These are phyloP conservation scores for Microcebus griseorufus DNA, from an alignment of 2,113 vertebrate species.

Conservation along the genomic window DNA sequence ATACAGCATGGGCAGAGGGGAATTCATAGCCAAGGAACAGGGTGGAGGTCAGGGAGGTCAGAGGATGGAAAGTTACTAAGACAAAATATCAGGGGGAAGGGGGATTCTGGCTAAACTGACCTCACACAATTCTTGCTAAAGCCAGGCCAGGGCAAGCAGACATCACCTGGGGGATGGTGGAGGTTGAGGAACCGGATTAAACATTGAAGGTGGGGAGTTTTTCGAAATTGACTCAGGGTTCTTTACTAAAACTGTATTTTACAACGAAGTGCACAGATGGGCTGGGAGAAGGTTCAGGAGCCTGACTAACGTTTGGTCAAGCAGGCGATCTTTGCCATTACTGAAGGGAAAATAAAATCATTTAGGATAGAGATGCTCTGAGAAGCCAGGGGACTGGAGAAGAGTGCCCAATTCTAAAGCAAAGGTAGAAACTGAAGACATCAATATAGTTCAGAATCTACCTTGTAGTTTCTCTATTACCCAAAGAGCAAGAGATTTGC, in stretches of 20 bases:
- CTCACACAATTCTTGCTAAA: neutral
- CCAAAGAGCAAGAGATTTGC: neutral
- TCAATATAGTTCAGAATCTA: neutral
- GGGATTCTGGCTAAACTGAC: neutral
- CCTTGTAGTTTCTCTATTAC: neutral
- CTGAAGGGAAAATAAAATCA: neutral
- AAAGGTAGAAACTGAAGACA: neutral
- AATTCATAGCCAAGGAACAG: neutral
- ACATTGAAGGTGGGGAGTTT: neutral
- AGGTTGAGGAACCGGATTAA: neutral
- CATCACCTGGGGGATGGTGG: neutral
- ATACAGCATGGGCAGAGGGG: neutral
- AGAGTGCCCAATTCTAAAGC: neutral
- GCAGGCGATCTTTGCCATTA: neutral
- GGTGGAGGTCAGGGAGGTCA: too few relatives aligned
- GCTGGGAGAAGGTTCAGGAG: neutral
- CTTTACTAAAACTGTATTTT: neutral
- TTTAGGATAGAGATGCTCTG: neutral
- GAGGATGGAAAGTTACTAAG: neutral
- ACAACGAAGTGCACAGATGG: neutral
- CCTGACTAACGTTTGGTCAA: neutral
- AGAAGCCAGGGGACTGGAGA: neutral
- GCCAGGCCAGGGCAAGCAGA: neutral
- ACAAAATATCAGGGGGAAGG: neutral
- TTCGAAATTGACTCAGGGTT: neutral